Conservation (phyloP, 2,888 invertebrate genomes). For the Sisyra nigra region DNA sequence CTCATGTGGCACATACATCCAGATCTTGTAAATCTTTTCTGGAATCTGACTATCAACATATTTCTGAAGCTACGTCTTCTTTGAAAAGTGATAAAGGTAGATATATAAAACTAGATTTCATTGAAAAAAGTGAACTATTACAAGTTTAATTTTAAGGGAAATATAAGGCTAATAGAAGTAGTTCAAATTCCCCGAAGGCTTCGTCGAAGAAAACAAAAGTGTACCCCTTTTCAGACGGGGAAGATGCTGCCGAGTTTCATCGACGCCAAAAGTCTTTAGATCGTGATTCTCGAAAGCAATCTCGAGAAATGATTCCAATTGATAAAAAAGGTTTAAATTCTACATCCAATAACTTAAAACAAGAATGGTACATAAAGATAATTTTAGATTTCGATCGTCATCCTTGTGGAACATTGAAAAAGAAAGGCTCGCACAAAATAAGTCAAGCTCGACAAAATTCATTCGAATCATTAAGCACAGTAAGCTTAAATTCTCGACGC, state of each 20-base stretch:
- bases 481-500: slow-evolving; percentile 32
- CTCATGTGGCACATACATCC: slow-evolving; percentile 16
- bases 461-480: slow-evolving; percentile 37
- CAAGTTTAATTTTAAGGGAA: not conserved
- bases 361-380: no score
- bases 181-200: slow-evolving; percentile 10
- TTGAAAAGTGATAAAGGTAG: slow-evolving; percentile 5
- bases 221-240: slow-evolving; percentile 38
- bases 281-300: not conserved
- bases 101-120: not conserved
- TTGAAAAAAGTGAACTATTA: not conserved
- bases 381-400: not conserved
- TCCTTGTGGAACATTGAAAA: not conserved
- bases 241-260: slow-evolving; percentile 36
- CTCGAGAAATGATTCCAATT: not conserved
- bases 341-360: no score
- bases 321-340: no score
- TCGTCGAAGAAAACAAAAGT: slow-evolving; percentile 24
- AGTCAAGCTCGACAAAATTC: slow-evolving; percentile 24
- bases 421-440: not conserved
- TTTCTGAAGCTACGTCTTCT: slow-evolving; percentile 30
- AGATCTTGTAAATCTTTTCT: slow-evolving; percentile 17
- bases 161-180: slow-evolving; percentile 8
- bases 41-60: slow-evolving; percentile 37
- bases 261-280: slow-evolving; percentile 21